phyloP scores from a whole-genome alignment of 2,797 vertebrate species.

The Acanthurus tractus region DNA sequence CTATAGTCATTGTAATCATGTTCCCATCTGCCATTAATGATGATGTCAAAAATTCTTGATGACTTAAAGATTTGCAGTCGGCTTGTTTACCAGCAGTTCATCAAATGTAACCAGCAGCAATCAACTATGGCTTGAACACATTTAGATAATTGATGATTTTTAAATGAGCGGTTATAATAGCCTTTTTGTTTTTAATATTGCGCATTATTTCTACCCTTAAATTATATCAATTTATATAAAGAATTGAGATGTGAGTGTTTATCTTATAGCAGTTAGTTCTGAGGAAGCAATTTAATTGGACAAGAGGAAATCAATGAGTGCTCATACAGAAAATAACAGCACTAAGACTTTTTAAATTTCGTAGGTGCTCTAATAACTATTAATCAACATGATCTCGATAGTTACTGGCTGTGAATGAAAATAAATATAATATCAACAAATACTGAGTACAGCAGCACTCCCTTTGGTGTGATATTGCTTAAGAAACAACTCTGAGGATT shows the following conservation, averaged over 20 bases:
- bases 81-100: conserved; percentile 65
- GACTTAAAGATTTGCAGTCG: conserved; percentile 32
- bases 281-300: too few relatives aligned
- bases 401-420: too few relatives aligned
- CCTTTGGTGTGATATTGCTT: too few relatives aligned
- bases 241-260: conserved; percentile 16
- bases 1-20: conserved; percentile 58
- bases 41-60: conserved; percentile 50
- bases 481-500: conserved; percentile 13
- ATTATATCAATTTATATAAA: conserved; percentile 18
- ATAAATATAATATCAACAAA: too few relatives aligned
- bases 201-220: conserved; percentile 38
- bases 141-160: conserved; percentile 48
- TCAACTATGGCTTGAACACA: conserved; percentile 9
- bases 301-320: too few relatives aligned
- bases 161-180: conserved; percentile 30
- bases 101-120: conserved; percentile 47
- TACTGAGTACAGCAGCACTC: too few relatives aligned
- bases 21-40: conserved; percentile 61
- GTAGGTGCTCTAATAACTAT: too few relatives aligned
- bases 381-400: too few relatives aligned
- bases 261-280: too few relatives aligned
- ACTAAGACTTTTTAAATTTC: too few relatives aligned
- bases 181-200: conserved; percentile 21
- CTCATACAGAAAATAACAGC: too few relatives aligned